Evolutionary conservation across 2,888 invertebrate species (phyloP).

Genomic region (Drosophila mercatorum): DNA sequence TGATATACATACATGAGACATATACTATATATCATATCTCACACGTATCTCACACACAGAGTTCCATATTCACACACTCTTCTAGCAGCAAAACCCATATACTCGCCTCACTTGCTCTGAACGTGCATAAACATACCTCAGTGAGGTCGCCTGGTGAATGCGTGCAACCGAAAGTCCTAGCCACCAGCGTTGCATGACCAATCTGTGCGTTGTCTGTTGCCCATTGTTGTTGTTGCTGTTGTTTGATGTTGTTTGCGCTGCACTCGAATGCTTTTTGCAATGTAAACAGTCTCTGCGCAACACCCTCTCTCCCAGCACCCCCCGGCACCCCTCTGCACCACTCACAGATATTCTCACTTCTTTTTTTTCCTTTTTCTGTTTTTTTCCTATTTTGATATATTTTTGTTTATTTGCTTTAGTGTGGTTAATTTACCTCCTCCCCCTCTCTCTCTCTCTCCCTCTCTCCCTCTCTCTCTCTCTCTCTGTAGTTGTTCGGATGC

Average conservation of each 20-base stretch:
- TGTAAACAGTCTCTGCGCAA: constrained; percentile 66
- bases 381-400: constrained; percentile 11
- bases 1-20: too few relatives aligned
- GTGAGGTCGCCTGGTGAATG: constrained; percentile 59
- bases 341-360: constrained; percentile 62
- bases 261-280: constrained; percentile 80
- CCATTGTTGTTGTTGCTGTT: constrained; percentile 38
- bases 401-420: constrained; percentile 67
- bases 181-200: constrained; percentile 47
- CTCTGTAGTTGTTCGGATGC: constrained; percentile 22
- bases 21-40: too few relatives aligned
- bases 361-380: constrained; percentile 9
- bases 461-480: neutral
- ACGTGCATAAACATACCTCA: constrained; percentile 53
- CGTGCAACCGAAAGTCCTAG: constrained; percentile 54
- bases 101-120: neutral
- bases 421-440: constrained; percentile 66
- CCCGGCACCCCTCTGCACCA: constrained; percentile 3
- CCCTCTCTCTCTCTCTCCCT: neutral
- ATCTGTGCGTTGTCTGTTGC: constrained; percentile 49
- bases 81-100: neutral
- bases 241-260: constrained; percentile 66
- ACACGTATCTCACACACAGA: too few relatives aligned
- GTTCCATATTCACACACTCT: too few relatives aligned
- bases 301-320: neutral